Conservation (phyloP, 2,113 vertebrate species). For the Mastomys coucha region DNA sequence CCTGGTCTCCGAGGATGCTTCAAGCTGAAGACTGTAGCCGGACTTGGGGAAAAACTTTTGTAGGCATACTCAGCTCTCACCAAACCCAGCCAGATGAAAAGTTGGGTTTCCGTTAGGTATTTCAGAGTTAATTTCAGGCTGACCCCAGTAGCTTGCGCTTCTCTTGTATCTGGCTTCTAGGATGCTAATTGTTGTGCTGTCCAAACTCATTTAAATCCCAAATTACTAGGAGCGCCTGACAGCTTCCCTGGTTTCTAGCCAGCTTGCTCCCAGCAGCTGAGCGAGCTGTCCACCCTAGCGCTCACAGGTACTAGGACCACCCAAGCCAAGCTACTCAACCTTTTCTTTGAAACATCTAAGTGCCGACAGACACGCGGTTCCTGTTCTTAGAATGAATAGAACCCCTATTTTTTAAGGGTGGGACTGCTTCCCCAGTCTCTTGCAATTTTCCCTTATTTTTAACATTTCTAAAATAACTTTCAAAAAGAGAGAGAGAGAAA, state of each 20-base stretch:
- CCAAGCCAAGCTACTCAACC: not conserved
- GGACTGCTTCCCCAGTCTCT: conserved; percentile 14
- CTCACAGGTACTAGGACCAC: not conserved
- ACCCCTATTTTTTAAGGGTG: conserved; percentile 17
- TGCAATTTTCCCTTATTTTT: conserved; percentile 52
- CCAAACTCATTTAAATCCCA: conserved; percentile 17
- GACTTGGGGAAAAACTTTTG: conserved; percentile 83
- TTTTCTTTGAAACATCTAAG: not conserved
- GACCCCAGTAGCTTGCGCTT: not conserved
- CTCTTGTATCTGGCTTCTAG: not conserved
- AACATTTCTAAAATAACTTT: conserved; percentile 74
- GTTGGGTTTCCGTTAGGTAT: conserved; percentile 69
- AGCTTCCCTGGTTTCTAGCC: not conserved
- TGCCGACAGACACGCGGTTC: not conserved
- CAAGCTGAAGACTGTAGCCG: conserved; percentile 15
- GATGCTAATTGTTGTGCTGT: not conserved
- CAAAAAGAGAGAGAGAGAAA: not conserved
- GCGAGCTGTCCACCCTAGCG: not conserved
- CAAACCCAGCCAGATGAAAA: conserved; percentile 66
- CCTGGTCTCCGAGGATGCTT: not conserved
- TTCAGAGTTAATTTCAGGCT: conserved; percentile 4
- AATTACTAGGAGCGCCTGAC: conserved; percentile 4
- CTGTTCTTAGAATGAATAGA: conserved; percentile 56
- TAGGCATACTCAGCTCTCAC: conserved; percentile 22
- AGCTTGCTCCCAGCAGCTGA: not conserved